Evolutionary conservation across 2,888 invertebrate genomes (phyloP).

Genomic region (Drosophila neotestacea): DNA sequence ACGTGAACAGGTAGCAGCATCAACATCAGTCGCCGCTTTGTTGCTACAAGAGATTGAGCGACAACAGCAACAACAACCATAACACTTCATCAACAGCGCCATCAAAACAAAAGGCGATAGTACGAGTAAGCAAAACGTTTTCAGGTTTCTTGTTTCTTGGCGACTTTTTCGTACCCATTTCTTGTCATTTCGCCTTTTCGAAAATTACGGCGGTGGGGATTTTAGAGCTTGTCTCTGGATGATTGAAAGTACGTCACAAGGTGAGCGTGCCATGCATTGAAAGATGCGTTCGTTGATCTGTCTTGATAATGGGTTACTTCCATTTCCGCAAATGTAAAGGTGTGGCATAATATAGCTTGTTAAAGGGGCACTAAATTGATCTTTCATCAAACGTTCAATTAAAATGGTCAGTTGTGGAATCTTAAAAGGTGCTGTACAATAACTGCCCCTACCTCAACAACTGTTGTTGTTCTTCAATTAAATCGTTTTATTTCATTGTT

Average conservation of each 20-base stretch:
- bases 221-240: slow-evolving; percentile 22
- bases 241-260: slow-evolving; percentile 42
- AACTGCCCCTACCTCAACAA: neutral
- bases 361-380: slow-evolving; percentile 21
- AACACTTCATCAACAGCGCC: slow-evolving; percentile 58
- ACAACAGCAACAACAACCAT: slow-evolving; percentile 33
- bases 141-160: slow-evolving; percentile 50
- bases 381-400: slow-evolving; percentile 15
- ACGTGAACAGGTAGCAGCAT: slow-evolving; percentile 74
- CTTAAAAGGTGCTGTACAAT: neutral
- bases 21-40: slow-evolving; percentile 37
- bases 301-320: slow-evolving; percentile 40
- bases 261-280: slow-evolving; percentile 44
- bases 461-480: neutral
- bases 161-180: slow-evolving; percentile 53
- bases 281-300: slow-evolving; percentile 66
- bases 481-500: neutral
- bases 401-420: neutral
- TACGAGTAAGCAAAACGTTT: slow-evolving; percentile 45
- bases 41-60: slow-evolving; percentile 44
- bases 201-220: slow-evolving; percentile 34
- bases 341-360: slow-evolving; percentile 13
- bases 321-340: slow-evolving; percentile 37
- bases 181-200: slow-evolving; percentile 34
- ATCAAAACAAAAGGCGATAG: slow-evolving; percentile 52